Base-by-base conservation (phyloP, 2,113 vertebrate genomes). In the Micronycteris hirsuta region DNA sequence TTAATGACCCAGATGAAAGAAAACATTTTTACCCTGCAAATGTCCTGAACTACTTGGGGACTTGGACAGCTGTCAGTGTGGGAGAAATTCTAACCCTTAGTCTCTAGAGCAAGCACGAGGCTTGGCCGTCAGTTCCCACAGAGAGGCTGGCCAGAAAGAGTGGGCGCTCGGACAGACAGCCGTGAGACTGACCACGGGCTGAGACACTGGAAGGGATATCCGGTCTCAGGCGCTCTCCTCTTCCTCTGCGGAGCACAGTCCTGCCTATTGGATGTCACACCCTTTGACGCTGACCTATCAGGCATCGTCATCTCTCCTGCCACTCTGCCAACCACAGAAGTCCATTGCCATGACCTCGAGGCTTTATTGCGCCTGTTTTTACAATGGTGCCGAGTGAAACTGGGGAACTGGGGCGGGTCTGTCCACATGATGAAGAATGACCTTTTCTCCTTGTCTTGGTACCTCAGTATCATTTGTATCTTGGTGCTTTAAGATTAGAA, bases 231-330 rank as follows among this genome's bases (percentile, higher is more conserved):
- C 3, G 19, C 12, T 80, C 9, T 33, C 45, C 22, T 45, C 9
- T 4, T 43, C 76, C 24, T 31, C 16, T 47, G 6, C 4, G 3
- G 0, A 28, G 0, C 14, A 4, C 1, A 6, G 26, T 31, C 36
- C 65, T 52, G 17, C 12, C 65, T 47, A 4, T 8, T 58, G 67
- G 38, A 12, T 15, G 17, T n/a, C n/a, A 31, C 2, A 3, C 16
- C 15, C 9, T 73, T 58, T 45, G 78, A n/a, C 22, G 33, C 6
- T 28, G 7, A 56, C 65, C 33, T 13, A 6, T 15, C 47, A 24
- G 36, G 4, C 49, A 4, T 15, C 47, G 15, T 31, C 31, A 33
- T 67, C 33, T 76, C 26, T 73, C 76, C 24, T 61, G 33, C 56
- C 24, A n/a, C 26, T 86, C 33, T 8, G 6, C n/a, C 5, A 6